phyloP scores from a whole-genome alignment of 2,888 invertebrate species.

The Podabrus alpinus region DNA sequence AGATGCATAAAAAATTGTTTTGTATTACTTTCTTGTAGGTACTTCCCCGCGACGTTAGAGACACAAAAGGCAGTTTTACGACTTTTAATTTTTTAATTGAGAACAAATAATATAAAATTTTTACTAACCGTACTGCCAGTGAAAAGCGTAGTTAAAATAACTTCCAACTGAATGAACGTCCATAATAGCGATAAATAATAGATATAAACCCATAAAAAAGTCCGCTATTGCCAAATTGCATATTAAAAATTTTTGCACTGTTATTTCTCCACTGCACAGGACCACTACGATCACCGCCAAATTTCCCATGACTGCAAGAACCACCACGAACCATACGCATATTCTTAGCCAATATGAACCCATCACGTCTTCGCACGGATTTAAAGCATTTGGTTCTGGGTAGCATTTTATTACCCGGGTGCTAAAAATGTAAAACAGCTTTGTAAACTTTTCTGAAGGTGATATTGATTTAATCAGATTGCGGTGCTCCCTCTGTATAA shows the following conservation, averaged over 20 bases:
- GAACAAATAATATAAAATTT: background rate
- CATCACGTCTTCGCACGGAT: constrained; percentile 91
- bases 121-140: constrained; percentile 78
- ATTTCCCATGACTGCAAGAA: constrained; percentile 83
- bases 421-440: constrained; percentile 33
- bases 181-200: constrained; percentile 80
- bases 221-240: constrained; percentile 88
- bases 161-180: constrained; percentile 83
- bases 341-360: constrained; percentile 77
- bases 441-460: too few species aligned
- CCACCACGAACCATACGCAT: constrained; percentile 85
- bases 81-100: too few species aligned
- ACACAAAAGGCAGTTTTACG: too few species aligned
- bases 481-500: background rate
- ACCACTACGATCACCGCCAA: constrained; percentile 79
- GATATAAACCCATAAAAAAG: constrained; percentile 83
- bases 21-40: background rate
- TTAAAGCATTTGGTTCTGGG: constrained; percentile 79
- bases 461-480: too few species aligned
- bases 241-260: constrained; percentile 74
- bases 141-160: constrained; percentile 88
- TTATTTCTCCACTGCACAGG: constrained; percentile 63
- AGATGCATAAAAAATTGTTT: background rate
- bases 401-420: constrained; percentile 66
- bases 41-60: background rate